Conservation (phyloP, 2,888 invertebrate genomes). For the Galerucella pusilla region DNA sequence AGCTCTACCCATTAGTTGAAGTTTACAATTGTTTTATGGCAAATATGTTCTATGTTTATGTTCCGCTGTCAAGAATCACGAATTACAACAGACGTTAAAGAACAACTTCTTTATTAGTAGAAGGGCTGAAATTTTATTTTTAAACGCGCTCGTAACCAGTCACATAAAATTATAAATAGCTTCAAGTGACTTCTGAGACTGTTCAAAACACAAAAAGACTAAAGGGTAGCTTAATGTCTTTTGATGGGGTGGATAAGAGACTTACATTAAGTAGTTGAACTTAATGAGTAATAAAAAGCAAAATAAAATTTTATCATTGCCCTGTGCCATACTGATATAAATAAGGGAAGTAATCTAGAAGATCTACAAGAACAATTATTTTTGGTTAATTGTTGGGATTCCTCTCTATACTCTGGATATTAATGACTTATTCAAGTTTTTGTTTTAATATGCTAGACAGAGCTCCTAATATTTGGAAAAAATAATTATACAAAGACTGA, state of each 20-base stretch:
- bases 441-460: too few species aligned
- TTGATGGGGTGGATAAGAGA: slow-evolving; percentile 33
- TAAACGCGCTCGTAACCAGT: slow-evolving; percentile 12
- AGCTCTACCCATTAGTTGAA: background rate
- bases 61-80: slow-evolving; percentile 4
- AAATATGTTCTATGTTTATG: slow-evolving; percentile 1
- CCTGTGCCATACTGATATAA: slow-evolving; percentile 22
- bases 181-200: slow-evolving; percentile 18
- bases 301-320: slow-evolving; percentile 34
- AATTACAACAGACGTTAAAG: slow-evolving; percentile 16
- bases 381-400: slow-evolving; percentile 19
- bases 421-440: slow-evolving; percentile 2
- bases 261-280: slow-evolving; percentile 34
- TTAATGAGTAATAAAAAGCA: slow-evolving; percentile 35
- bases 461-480: too few species aligned
- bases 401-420: slow-evolving; percentile 11
- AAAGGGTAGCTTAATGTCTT: slow-evolving; percentile 18
- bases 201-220: slow-evolving; percentile 16
- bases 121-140: slow-evolving; percentile 15
- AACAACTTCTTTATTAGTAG: slow-evolving; percentile 17
- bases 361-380: slow-evolving; percentile 26
- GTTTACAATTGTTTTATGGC: background rate
- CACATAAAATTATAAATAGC: slow-evolving; percentile 24
- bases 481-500: too few species aligned
- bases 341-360: slow-evolving; percentile 30